A percentile compares a stretch with the other conserved stretches of the same genome.
Conservation (phyloP, 2,113 vertebrate species). For the Rana temporaria region DNA sequence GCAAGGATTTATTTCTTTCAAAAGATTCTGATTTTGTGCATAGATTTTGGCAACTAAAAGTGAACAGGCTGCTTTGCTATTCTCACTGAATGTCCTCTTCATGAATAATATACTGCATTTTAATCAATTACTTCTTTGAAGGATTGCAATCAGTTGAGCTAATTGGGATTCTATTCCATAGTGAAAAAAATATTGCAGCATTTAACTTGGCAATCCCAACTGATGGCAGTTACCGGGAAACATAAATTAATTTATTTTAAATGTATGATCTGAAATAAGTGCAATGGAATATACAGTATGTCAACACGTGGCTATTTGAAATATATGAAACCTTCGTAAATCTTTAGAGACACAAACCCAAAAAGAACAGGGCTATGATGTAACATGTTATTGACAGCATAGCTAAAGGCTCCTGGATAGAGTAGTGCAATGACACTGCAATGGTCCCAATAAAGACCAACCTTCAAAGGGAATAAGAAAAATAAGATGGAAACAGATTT, state of each 20-base stretch:
- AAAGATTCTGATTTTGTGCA: slow-evolving; percentile 28
- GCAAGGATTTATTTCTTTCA: background rate
- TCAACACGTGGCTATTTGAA: too few species aligned
- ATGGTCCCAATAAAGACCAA: too few species aligned
- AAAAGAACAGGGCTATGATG: too few species aligned
- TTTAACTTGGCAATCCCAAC: background rate
- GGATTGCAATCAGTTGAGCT: slow-evolving; percentile 15
- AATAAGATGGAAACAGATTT: too few species aligned
- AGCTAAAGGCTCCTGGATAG: too few species aligned
- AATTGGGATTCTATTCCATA: slow-evolving; percentile 8
- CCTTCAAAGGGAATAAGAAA: too few species aligned
- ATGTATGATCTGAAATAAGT: too few species aligned
- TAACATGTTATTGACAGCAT: too few species aligned
- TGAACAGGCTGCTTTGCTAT: slow-evolving; percentile 11
- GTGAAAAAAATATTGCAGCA: background rate
- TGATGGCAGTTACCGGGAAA: background rate
- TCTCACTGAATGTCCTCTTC: slow-evolving; percentile 12
- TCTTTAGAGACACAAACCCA: too few species aligned
- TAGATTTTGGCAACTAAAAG: slow-evolving; percentile 11
- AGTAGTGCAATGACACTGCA: too few species aligned
- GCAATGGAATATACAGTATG: too few species aligned
- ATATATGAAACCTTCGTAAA: too few species aligned
- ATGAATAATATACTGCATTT: slow-evolving; percentile 42
- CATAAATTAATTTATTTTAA: background rate
- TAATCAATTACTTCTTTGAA: slow-evolving; percentile 39